Base-by-base conservation (phyloP, 2,797 vertebrate species). In the Onychomys arenicola region DNA sequence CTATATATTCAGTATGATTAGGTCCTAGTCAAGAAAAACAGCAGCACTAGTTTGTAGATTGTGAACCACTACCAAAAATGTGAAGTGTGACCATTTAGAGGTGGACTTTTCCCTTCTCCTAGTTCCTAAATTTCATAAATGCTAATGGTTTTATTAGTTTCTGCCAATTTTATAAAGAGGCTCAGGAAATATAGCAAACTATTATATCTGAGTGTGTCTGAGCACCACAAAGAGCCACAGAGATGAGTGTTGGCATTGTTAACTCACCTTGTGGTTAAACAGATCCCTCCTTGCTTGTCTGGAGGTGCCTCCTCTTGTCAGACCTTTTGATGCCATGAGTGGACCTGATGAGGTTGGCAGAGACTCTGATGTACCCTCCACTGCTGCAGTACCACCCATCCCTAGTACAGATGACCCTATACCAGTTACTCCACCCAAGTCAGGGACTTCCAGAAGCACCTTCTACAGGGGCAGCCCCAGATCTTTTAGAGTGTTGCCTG, bases 1-100 rank as follows among this genome's bases (percentile, higher is more conserved):
- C 89, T 95, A 32, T 92, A 57, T 85, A 92, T 85, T 87, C 86
- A 77, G 52, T 65, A 46, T 73, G 83, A 90, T 93, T 93, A 46
- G 5, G 88, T 65, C 16, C 73, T 90, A 95, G 17, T 78, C 71
- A 61, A 14, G n/a, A 94, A 81, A 90, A 21, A 40, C 40, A 65
- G 27, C 34, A 83, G n/a, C 94, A 71, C 2, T 21, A 78, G 11
- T 73, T 87, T 37, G 46, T 69, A 37, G 63, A 78, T 63, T 0
- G 0, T 91, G 63, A 92, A 81, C 32, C 65, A 63, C 9, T 65
- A 73, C 61, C 29, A 84, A 97, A 93, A 91, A 65, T 59, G 34
- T 82, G 76, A 85, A 82, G 14, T 19, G 52, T 80, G 40, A n/a
- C 92, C 76, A 87, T 59, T 32, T 91, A 76, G 0, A 88, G 73